Base-by-base conservation (phyloP, 2,797 vertebrate species). In the Galaxias olidus region DNA sequence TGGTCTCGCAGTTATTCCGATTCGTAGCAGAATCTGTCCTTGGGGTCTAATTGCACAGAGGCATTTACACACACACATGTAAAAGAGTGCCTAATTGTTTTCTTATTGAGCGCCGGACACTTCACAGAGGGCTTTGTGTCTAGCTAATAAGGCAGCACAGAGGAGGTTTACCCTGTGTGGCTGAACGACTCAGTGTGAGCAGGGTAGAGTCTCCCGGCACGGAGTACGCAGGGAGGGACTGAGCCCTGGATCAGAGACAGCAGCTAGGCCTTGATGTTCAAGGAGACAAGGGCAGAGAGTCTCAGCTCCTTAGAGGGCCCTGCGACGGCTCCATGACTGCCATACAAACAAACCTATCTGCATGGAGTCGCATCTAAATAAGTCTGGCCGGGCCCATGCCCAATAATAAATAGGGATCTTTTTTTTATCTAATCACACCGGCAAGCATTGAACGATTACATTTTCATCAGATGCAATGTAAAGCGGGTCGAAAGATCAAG, bases 401-500 rank as follows among this genome's bases (percentile, higher is more conserved):
- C 19, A 71, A 15, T 53, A 20, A 74, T 56, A 64, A 61, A 59
- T 52, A 18, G 57, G 67, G 76, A 82, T 84, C 30, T 30, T 30
- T 30, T 30, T 30, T 83, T 74, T 42, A 65, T 74, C 78, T 83
- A 82, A 86, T 86, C 80, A 75, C 74, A 15, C 63, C 78, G 41
- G 71, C 65, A 12, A 68, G 68, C 76, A 87, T 84, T 74, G 85
- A 88, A 65, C 66, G 63, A 87, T 86, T 84, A 84, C 72, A 82
- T 86, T 87, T 86, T 82, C 80, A 82, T 87, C 82, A 74, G 75
- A 84, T 66, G 71, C 78, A 72, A 77, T 77, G 75, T 61, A 71
- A 30, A 77, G 75, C 73, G 76, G 84, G 85, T 84, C 64, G 66
- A 82, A 71, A 84, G 86, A 87, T 87, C 85, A 88, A 87, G 84